Conservation (phyloP, 2,797 vertebrate species). For the Acropternis orthonyx region DNA sequence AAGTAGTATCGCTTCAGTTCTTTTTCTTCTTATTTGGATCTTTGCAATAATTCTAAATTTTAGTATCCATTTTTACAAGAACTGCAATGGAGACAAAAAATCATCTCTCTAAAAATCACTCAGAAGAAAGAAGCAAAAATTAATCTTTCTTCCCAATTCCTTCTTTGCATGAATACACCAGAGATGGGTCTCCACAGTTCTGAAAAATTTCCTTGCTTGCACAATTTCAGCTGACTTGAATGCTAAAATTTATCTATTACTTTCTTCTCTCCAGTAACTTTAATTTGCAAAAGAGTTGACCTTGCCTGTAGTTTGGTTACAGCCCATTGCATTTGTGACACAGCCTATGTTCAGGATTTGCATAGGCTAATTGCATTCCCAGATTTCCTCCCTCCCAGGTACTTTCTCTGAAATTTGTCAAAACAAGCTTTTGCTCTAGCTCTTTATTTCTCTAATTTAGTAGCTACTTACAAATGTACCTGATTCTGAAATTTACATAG, state of each 20-base stretch:
- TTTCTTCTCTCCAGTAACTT: slow-evolving; percentile 58
- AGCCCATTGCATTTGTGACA: slow-evolving; percentile 39
- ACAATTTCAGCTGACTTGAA: slow-evolving; percentile 24
- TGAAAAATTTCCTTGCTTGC: slow-evolving; percentile 8
- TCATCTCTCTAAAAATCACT: background rate
- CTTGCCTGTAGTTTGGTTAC: slow-evolving; percentile 36
- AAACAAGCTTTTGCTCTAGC: background rate
- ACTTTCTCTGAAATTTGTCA: background rate
- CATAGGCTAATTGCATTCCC: slow-evolving; percentile 48
- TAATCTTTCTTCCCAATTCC: slow-evolving; percentile 1
- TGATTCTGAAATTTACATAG: background rate
- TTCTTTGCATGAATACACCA: background rate
- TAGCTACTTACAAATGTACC: background rate
- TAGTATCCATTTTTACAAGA: background rate
- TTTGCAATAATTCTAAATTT: background rate
- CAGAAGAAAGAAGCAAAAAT: background rate
- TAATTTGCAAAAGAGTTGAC: slow-evolving; percentile 53
- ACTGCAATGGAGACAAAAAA: background rate
- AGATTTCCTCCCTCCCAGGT: background rate
- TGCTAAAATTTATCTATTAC: slow-evolving; percentile 29
- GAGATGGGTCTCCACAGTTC: background rate
- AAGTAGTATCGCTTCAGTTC: background rate
- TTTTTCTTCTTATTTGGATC: background rate
- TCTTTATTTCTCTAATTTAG: background rate
- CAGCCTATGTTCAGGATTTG: slow-evolving; percentile 18